These are phyloP conservation scores for Toxotes chatareus DNA, from an alignment of 2,113 vertebrate genomes.

Conservation along the genomic window DNA sequence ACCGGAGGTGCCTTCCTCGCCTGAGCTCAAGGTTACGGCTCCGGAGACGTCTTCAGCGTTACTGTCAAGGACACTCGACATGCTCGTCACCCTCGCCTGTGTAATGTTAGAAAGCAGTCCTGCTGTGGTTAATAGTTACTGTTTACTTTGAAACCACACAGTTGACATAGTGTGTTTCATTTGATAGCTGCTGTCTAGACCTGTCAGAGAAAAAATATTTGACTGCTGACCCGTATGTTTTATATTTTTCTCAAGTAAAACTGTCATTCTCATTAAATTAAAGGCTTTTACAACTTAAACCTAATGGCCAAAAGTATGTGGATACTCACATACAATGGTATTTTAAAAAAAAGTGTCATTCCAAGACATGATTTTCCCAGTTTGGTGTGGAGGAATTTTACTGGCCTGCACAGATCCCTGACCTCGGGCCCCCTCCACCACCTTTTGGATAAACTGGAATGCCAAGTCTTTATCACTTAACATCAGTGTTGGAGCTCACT, in stretches of 20 bases:
- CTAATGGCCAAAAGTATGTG: neutral
- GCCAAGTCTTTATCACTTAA: neutral
- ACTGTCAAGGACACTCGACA: slow-evolving; percentile 17
- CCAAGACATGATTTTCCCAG: too few species aligned
- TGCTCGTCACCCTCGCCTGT: neutral
- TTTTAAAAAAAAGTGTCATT: too few species aligned
- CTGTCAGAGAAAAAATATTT: neutral
- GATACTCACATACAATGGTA: neutral
- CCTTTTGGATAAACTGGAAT: neutral
- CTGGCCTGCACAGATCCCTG: neutral
- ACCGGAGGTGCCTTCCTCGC: neutral
- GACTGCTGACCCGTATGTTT: neutral
- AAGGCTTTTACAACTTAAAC: neutral
- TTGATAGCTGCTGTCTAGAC: slow-evolving; percentile 7
- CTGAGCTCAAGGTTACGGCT: slow-evolving; percentile 18
- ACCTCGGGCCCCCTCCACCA: neutral
- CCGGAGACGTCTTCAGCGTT: neutral
- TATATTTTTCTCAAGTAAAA: neutral
- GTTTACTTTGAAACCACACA: slow-evolving; percentile 35
- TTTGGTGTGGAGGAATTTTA: too few species aligned
- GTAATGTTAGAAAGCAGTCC: slow-evolving; percentile 20
- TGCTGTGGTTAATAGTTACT: slow-evolving; percentile 5
- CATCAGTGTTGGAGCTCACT: neutral
- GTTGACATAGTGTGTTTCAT: slow-evolving; percentile 1
- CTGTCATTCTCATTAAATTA: neutral